Percentiles rank a stretch among this genome's conserved stretches.
Evolutionary conservation across 2,113 vertebrate genomes (phyloP).

Genomic region (Dicentrarchus labrax): DNA sequence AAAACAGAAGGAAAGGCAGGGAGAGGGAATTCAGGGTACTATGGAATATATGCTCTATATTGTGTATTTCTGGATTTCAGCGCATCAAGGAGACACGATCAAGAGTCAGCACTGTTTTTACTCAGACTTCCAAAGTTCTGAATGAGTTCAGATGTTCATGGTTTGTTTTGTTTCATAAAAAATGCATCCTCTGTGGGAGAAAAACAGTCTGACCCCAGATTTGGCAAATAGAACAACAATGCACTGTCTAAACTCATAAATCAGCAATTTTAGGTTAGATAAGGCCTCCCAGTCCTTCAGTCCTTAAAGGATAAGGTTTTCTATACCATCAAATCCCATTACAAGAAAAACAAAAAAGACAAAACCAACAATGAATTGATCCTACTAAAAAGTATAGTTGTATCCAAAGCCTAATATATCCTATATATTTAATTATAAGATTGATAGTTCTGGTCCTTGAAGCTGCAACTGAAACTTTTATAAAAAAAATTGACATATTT

Average conservation of each 20-base stretch:
- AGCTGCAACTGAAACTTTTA: too few species aligned
- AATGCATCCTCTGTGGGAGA: neutral
- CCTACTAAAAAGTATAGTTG: neutral
- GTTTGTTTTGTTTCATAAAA: constrained; percentile 1
- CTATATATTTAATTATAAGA: too few species aligned
- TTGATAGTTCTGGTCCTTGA: too few species aligned
- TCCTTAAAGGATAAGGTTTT: neutral
- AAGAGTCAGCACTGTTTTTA: neutral
- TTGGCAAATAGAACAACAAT: neutral
- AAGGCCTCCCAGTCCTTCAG: neutral
- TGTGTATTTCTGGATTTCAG: neutral
- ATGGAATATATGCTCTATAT: neutral
- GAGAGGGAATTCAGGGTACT: neutral
- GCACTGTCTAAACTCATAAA: neutral
- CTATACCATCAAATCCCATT: neutral
- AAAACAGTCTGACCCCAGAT: neutral
- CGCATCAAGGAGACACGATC: neutral
- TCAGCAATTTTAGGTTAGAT: neutral
- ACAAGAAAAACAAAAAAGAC: neutral
- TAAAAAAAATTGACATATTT: too few species aligned
- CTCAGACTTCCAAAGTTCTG: neutral
- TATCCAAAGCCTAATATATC: too few species aligned
- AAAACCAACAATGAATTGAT: neutral
- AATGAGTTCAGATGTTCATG: neutral
- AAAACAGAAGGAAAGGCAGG: neutral